Base-by-base conservation (phyloP, 2,797 vertebrate species). In the Nyctalus aviator region DNA sequence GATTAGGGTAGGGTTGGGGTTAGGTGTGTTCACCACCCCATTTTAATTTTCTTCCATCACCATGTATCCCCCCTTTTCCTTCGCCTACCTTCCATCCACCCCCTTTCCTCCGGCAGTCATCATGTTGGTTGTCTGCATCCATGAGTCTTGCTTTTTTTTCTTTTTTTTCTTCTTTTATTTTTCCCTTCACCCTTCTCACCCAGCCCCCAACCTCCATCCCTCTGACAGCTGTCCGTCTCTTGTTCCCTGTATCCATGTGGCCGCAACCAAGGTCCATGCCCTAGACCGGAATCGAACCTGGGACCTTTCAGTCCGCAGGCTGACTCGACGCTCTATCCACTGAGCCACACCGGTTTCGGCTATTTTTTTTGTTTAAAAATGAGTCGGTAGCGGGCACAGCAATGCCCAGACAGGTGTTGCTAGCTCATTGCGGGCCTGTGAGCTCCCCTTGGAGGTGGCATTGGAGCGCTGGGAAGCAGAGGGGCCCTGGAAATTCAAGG, bases 401-500 rank as follows among this genome's bases (percentile, higher is more conserved):
- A 55, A 55, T 27, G 7, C 48, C 25, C 11, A 20, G 71, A 30
- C 15, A 75, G 21, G 23, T 77, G 2, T 62, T 44, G 6, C n/a
- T 44, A 44, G 44, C 44, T 44, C 44, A 44, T 44, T 11, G 44
- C 10, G 44, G 44, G 44, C 44, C 44, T 44, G 6, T 71, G 55
- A 23, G 5, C 68, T 68, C 9, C 32, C 25, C 75, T 68, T 32
- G 1, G 6, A 1, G 2, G 84, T 15, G 44, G 17, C 2, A 35
- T 78, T 32, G 30, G 13, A 78, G 18, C 20, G 68, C 50, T 11
- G 23, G 37, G 59, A 75, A 83, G 12, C 8, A 84, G 44, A 89
- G 48, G 8, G 11, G 50, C 23, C 37, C 4, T 81, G n/a, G 27
- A 89, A 85, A 94, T 87, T 79, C 86, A 89, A 96, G 57, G 57